Base-by-base conservation (phyloP, 2,888 invertebrate genomes). In the Rhyacophila evoluta region DNA sequence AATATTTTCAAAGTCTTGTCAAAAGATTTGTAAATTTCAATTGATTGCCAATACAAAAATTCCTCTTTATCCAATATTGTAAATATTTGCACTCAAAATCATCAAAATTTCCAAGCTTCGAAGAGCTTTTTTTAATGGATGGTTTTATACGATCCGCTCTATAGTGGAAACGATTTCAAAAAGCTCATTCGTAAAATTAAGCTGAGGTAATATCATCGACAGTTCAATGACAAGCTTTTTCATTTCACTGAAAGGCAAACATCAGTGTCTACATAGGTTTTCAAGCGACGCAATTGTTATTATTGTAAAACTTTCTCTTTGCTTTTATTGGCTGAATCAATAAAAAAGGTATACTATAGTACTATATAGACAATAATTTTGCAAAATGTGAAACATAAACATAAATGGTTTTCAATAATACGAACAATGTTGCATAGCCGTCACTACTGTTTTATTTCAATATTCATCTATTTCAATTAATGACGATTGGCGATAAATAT, bases 241-340 rank as follows among this genome's bases (percentile, higher is more conserved):
- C 74, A 74, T 74, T 74, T 68, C 12, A 69, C 19, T 74, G 74
- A 74, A 74, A 69, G 74, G 36, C 74, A 27, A 72, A 74, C 74
- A 74, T 15, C 19, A n/a, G 33, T 68, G 74, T 41, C 25, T 25
- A 55, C 10, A 8, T 1, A 25, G 55, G 15, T 19, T 55, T 19
- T 25, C 15, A 8, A 19, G 19, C 55, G 55, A 19, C 5, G 0
- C 39, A 15, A 39, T 55, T 55, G 19, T 55, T 19, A 25, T 55
- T 25, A 55, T 55, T 55, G 15, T 25, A 55, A 10, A 8, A 55
- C 6, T 19, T 55, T 55, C 2, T 55, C 10, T 55, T 55, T 8
- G 55, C 0, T 25, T 55, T 55, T 55, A 55, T 55, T 19, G 19
- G 19, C 19, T 55, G 15, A 19, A 19, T 10, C 55, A 19, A 55